phyloP scores from a whole-genome alignment of 2,888 invertebrate species.

The Melinaea marsaeus region DNA sequence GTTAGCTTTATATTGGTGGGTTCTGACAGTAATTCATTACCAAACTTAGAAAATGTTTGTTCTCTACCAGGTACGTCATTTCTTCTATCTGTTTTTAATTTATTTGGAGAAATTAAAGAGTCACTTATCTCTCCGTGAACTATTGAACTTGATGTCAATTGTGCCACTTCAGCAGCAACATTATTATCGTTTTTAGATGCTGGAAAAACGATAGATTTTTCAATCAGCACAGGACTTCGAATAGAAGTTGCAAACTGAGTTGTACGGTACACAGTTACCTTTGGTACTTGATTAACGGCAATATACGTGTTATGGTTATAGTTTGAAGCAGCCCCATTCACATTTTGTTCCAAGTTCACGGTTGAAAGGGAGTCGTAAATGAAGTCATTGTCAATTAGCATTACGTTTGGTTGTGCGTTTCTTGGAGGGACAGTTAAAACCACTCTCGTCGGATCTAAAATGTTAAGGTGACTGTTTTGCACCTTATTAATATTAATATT shows the following conservation, averaged over 20 bases:
- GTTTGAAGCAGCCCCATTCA: slow-evolving; percentile 32
- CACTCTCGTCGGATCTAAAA: slow-evolving; percentile 18
- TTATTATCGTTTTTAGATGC: slow-evolving; percentile 21
- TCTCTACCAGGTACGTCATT: no score
- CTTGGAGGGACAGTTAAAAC: slow-evolving; percentile 36
- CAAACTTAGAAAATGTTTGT: no score
- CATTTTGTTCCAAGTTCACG: slow-evolving; percentile 35
- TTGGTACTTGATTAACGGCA: slow-evolving; percentile 39
- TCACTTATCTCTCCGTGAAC: no score
- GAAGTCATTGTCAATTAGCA: slow-evolving; percentile 49
- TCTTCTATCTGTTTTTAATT: no score
- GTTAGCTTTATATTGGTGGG: no score
- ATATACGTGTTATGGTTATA: slow-evolving; percentile 40
- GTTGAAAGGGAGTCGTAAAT: slow-evolving; percentile 47
- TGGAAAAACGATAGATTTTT: slow-evolving; percentile 40
- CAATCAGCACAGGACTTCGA: slow-evolving; percentile 46
- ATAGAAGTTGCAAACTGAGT: slow-evolving; percentile 46
- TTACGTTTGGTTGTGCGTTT: slow-evolving; percentile 46
- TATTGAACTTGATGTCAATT: background rate
- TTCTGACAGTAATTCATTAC: no score
- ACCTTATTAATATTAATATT: background rate
- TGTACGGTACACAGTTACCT: slow-evolving; percentile 47
- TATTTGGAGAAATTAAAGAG: no score
- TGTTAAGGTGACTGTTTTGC: slow-evolving; percentile 1
- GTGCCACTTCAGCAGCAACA: slow-evolving; percentile 6